Conservation (phyloP, 1,140 invertebrate genomes). For the Leptoteleia sp. region DNA sequence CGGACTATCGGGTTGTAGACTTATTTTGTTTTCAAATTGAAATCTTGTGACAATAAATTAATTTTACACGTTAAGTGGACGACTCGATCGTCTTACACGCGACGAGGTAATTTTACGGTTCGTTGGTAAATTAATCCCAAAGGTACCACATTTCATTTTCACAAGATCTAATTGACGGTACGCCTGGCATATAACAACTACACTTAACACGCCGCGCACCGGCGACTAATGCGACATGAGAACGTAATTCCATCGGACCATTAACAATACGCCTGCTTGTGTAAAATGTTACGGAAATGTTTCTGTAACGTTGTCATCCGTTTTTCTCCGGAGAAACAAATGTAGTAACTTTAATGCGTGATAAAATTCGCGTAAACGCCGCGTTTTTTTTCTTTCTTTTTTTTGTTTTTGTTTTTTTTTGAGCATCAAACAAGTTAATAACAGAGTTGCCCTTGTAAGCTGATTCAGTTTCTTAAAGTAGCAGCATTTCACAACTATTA, state of each 20-base stretch:
- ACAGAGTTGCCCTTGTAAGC: too few species aligned
- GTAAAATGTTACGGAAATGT: conserved; percentile 3
- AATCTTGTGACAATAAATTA: background rate
- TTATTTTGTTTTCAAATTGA: too few species aligned
- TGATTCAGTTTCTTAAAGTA: too few species aligned
- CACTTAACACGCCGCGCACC: background rate
- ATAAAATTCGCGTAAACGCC: conserved; percentile 2
- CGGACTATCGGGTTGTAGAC: too few species aligned
- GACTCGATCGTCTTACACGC: background rate
- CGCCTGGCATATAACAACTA: conserved; percentile 1
- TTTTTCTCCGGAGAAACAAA: background rate
- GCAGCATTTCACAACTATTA: too few species aligned
- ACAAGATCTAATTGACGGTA: conserved; percentile 10
- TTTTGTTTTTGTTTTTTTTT: too few species aligned
- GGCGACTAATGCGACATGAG: background rate
- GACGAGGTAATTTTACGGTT: background rate
- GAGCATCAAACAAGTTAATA: too few species aligned
- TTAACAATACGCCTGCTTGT: conserved; percentile 3
- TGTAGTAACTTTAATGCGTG: background rate
- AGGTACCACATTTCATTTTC: conserved; percentile 4
- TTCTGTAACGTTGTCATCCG: background rate
- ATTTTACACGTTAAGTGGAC: background rate
- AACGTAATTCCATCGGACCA: background rate
- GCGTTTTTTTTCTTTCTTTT: too few species aligned
- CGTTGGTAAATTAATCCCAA: conserved; percentile 1